phyloP scores from a whole-genome alignment of 37 sponge, comb jelly and placozoan genomes.

The Cladorhizidae sp. region DNA sequence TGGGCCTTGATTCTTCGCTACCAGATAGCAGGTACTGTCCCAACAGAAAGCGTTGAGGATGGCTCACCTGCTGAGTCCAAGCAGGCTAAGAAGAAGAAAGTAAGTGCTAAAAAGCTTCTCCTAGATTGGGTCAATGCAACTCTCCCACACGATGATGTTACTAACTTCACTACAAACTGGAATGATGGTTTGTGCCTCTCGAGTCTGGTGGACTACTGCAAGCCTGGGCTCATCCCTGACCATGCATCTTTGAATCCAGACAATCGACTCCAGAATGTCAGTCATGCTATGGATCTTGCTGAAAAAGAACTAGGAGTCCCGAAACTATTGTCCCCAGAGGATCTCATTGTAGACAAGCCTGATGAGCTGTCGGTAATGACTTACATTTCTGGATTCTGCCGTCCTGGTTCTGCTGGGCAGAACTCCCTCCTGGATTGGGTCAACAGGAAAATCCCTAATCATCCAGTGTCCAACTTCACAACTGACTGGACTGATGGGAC shows the following conservation, averaged over 20 bases:
- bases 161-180: slow-evolving; percentile 73
- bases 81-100: slow-evolving; percentile 35
- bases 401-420: slow-evolving; percentile 57
- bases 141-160: slow-evolving; percentile 32
- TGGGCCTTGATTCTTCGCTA: slow-evolving; percentile 67
- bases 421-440: slow-evolving; percentile 65
- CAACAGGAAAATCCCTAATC: slow-evolving; percentile 47
- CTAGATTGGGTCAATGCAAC: slow-evolving; percentile 55
- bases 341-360: slow-evolving; percentile 50
- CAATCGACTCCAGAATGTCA: slow-evolving; percentile 50
- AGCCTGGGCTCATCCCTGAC: slow-evolving; percentile 76
- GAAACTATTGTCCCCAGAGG: slow-evolving; percentile 49
- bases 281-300: slow-evolving; percentile 67
- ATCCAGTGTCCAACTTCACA: slow-evolving; percentile 61
- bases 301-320: slow-evolving; percentile 63
- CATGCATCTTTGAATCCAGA: slow-evolving; percentile 49
- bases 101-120: slow-evolving; percentile 31
- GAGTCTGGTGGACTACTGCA: slow-evolving; percentile 60
- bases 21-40: slow-evolving; percentile 18
- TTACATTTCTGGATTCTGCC: slow-evolving; percentile 76
- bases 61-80: not conserved
- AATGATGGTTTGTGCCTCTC: slow-evolving; percentile 59
- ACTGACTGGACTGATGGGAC: slow-evolving; percentile 75
- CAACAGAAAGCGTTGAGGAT: not conserved
- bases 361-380: slow-evolving; percentile 82